Base-by-base conservation (phyloP, 2,888 invertebrate species). In the Thelaira solivaga region DNA sequence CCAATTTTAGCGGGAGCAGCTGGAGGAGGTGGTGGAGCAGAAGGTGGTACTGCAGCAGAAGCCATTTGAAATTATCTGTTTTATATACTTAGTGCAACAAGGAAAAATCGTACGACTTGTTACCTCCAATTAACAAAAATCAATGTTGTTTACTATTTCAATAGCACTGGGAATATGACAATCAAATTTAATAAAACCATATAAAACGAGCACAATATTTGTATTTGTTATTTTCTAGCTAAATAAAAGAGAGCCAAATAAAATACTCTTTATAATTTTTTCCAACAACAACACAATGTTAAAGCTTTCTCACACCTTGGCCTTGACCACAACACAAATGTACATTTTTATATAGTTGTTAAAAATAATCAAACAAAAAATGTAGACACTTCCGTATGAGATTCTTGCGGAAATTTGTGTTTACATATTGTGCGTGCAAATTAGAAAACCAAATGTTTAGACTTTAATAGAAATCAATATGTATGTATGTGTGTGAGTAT, bases 301-400 rank as follows among this genome's bases (percentile, higher is more conserved):
- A 55, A 55, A 62, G 74, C 73, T 78, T 74, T 78, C 78, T 78
- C 77, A 73, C 75, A 76, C 81, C 80, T 81, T 81, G 81, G 69
- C 81, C 77, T 75, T 80, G 80, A 76, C 79, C 68, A 53, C 57
- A 39, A 10, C 39, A 53, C 18, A 43, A 55, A 69, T 36, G 41
- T 67, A 47, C 18, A 53, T 36, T 41, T 68, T 36, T 31, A 3
- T 36, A 11, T 24, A 24, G 18, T 16, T 5, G 13, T 16, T 61
- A 65, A 29, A 61, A 34, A 65, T 41, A 53, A 51, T 51, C 20
- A 49, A 69, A 26, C 31, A 69, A 26, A 13, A 39, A 55, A 29
- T 31, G 31, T 11, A 36, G 6, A 36, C 18, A 77, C 36, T 73
- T 69, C 71, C 62, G 57, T 65, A 36, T 62, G 26, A 11, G n/a